These are phyloP conservation scores for Polylopha cassiicola DNA, from an alignment of 2,888 invertebrate species.

Conservation along the genomic window DNA sequence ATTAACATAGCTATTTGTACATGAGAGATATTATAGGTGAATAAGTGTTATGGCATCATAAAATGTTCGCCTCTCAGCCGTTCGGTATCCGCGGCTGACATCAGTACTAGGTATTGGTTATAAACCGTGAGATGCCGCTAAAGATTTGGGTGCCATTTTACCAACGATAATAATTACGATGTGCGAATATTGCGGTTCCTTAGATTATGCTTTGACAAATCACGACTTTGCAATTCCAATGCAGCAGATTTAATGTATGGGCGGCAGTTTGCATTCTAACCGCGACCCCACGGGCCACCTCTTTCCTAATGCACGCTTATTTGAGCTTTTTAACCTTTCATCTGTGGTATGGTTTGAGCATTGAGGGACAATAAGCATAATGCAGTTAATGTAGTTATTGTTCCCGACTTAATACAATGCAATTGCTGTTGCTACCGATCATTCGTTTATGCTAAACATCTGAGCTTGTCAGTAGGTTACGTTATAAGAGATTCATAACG, in stretches of 20 bases:
- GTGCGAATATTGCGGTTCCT: slow-evolving; percentile 76
- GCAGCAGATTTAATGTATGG: slow-evolving; percentile 77
- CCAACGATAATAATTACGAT: slow-evolving; percentile 75
- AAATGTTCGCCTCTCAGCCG: slow-evolving; percentile 1
- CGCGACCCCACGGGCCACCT: slow-evolving; percentile 74
- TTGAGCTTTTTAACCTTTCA: slow-evolving; percentile 78
- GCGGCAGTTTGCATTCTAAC: slow-evolving; percentile 77
- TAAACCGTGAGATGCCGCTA: slow-evolving; percentile 50
- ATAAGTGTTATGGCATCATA: neutral
- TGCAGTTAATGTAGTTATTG: slow-evolving; percentile 57
- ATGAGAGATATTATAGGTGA: too few relatives aligned
- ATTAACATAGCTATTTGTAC: too few relatives aligned
- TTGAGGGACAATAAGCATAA: slow-evolving; percentile 71
- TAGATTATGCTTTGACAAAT: slow-evolving; percentile 78
- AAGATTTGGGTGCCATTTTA: slow-evolving; percentile 72
- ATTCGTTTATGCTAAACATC: slow-evolving; percentile 18
- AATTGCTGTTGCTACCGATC: slow-evolving; percentile 10
- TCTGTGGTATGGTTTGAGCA: slow-evolving; percentile 67
- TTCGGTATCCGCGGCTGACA: slow-evolving; percentile 6
- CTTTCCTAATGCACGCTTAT: slow-evolving; percentile 78
- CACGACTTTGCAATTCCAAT: slow-evolving; percentile 78
- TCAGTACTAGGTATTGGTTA: slow-evolving; percentile 28
- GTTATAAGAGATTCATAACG: slow-evolving; percentile 4
- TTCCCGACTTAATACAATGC: slow-evolving; percentile 44
- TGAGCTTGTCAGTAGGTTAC: slow-evolving; percentile 6